phyloP scores from a whole-genome alignment of 2,113 vertebrate species.

The Hepsetus odoe region DNA sequence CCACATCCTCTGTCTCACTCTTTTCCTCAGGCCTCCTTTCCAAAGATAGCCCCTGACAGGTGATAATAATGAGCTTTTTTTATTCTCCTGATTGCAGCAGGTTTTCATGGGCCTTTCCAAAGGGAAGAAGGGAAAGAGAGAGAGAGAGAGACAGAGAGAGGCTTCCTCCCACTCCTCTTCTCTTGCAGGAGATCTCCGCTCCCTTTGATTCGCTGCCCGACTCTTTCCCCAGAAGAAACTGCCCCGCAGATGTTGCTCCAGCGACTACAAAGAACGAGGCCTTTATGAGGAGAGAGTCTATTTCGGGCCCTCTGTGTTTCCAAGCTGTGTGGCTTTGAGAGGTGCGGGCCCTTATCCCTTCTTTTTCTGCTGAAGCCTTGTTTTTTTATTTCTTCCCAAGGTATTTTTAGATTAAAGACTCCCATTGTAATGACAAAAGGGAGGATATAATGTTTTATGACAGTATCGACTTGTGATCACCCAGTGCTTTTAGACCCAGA shows the following conservation, averaged over 20 bases:
- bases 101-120: constrained; percentile 48
- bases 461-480: constrained; percentile 71
- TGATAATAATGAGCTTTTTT: constrained; percentile 79
- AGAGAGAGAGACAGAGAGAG: constrained; percentile 65
- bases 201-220: constrained; percentile 81
- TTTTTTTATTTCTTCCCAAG: constrained; percentile 72
- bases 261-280: constrained; percentile 82
- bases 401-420: constrained; percentile 85
- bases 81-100: constrained; percentile 71
- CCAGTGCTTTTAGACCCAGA: constrained; percentile 49
- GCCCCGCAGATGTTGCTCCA: constrained; percentile 82
- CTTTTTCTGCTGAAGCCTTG: constrained; percentile 65
- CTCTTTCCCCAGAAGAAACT: constrained; percentile 79
- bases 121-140: constrained; percentile 56
- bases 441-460: constrained; percentile 75
- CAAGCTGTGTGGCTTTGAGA: constrained; percentile 67
- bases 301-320: constrained; percentile 76
- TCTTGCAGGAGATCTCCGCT: constrained; percentile 76
- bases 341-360: constrained; percentile 58
- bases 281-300: constrained; percentile 81
- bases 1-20: constrained; percentile 61
- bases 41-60: constrained; percentile 75
- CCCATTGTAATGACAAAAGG: constrained; percentile 70
- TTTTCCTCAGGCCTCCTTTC: constrained; percentile 70
- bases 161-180: constrained; percentile 63